Evolutionary conservation across 2,797 vertebrate species (phyloP), one percentile per base, ranked within the genome.

Genomic region (Sebastes trivittatus): DNA sequence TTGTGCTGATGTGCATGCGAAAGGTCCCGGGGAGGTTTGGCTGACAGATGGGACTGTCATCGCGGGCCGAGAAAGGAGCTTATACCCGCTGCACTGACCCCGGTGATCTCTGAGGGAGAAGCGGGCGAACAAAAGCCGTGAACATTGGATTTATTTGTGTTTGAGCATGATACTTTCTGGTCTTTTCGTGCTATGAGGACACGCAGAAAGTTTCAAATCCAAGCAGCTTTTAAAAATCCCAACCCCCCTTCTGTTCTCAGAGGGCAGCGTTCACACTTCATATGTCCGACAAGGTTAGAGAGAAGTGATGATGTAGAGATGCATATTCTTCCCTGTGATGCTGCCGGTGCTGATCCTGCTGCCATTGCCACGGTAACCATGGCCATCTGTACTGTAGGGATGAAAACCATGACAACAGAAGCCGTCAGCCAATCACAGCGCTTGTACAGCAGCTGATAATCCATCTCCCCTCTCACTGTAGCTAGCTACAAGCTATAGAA

Each of bases 331-430:
- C 62, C 49, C 70, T 62, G 75, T 68, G 73, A 82, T 79, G 88
- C 80, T 92, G 89, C 77, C 59, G 87, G 91, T 90, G 84, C 93
- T 92, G 93, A 92, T 88, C 89, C 82, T 80, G 75, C 86, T 88
- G 78, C 84, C 90, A 93, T 94, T 63, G 84, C 92, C 90, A 90
- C 91, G 82, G 92, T 85, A 93, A 94, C 95, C 88, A 46, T 52
- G 80, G 87, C 92, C 94, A 94, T 96, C 94, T 95, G 93, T 92
- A 88, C 94, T 95, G 93, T 92, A 88, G 88, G 90, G 93, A 94
- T 93, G 93, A 94, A 87, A 90, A 78, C 88, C 84, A 71, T 82
- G 83, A 91, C 92, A 86, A 88, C 90, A 80, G 78, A 91, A 34
- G 78, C 88, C 32, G 77, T 60, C 56, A 36, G 72, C 92, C 94